These are phyloP conservation scores for Dolichotis patagonum DNA, from an alignment of 2,113 vertebrate genomes.

Conservation along the genomic window DNA sequence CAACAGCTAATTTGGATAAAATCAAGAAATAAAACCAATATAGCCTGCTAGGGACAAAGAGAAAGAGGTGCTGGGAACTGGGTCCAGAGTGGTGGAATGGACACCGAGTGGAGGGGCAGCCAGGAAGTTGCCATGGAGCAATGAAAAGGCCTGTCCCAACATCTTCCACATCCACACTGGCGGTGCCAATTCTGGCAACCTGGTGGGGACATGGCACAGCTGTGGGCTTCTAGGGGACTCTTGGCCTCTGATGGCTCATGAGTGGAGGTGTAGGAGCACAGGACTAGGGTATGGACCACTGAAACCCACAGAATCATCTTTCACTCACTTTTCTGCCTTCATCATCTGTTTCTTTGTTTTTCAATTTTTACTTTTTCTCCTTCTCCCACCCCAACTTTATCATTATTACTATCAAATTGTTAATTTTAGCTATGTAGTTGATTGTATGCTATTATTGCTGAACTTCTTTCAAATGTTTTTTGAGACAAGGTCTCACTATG, in stretches of 20 bases:
- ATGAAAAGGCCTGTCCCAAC: slow-evolving; percentile 83
- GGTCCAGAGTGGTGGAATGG: slow-evolving; percentile 57
- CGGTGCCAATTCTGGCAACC: slow-evolving; percentile 77
- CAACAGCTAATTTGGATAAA: slow-evolving; percentile 99
- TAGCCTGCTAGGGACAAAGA: slow-evolving; percentile 95
- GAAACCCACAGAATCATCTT: slow-evolving; percentile 85
- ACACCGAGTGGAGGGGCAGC: neutral
- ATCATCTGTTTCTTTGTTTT: neutral
- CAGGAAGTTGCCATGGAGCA: slow-evolving; percentile 73
- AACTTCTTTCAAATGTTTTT: neutral
- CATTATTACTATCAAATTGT: neutral
- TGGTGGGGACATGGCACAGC: slow-evolving; percentile 81
- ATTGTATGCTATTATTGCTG: neutral
- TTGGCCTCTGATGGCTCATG: slow-evolving; percentile 63
- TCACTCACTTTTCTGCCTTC: neutral
- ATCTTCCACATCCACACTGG: slow-evolving; percentile 80
- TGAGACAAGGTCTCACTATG: neutral
- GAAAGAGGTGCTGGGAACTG: slow-evolving; percentile 85
- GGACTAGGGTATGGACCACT: slow-evolving; percentile 74
- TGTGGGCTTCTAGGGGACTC: slow-evolving; percentile 74
- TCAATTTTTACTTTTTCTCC: neutral
- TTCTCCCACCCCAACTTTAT: neutral
- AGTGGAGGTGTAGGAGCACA: slow-evolving; percentile 66
- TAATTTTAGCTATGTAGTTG: neutral
- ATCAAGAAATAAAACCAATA: slow-evolving; percentile 99